These are phyloP conservation scores for Drosophila nasuta DNA, from an alignment of 1,140 invertebrate species.

Conservation along the genomic window DNA sequence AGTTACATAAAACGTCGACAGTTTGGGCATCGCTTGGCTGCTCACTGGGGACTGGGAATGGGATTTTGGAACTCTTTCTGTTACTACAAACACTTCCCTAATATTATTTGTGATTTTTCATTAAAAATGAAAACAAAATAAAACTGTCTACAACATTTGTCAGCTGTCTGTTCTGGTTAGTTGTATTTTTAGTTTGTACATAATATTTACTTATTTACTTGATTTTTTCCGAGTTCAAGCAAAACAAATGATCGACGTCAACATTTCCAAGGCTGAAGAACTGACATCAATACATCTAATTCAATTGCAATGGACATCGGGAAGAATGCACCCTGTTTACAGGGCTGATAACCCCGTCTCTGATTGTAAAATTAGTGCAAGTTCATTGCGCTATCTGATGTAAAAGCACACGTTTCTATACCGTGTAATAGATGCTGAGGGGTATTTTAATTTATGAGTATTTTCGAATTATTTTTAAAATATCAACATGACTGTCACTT, in stretches of 20 bases:
- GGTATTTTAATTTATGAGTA: slow-evolving; percentile 12
- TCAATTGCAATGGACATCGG: background rate
- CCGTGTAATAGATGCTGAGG: background rate
- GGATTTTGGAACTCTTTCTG: slow-evolving; percentile 10
- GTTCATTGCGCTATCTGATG: slow-evolving; percentile 56
- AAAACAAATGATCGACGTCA: slow-evolving; percentile 48
- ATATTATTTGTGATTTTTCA: slow-evolving; percentile 24
- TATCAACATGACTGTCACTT: background rate
- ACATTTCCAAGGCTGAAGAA: slow-evolving; percentile 37
- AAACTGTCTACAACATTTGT: slow-evolving; percentile 23
- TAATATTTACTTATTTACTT: slow-evolving; percentile 42
- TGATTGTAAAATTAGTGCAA: slow-evolving; percentile 27
- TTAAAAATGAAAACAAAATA: background rate
- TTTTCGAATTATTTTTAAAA: background rate
- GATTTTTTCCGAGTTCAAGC: slow-evolving; percentile 7
- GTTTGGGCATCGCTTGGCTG: slow-evolving; percentile 47
- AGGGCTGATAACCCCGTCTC: slow-evolving; percentile 46
- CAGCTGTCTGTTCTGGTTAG: slow-evolving; percentile 15
- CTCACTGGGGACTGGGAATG: slow-evolving; percentile 21
- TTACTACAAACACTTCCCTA: slow-evolving; percentile 38
- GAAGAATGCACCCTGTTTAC: slow-evolving; percentile 14
- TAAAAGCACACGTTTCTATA: slow-evolving; percentile 47
- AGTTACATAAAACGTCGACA: slow-evolving; percentile 62
- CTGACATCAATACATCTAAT: slow-evolving; percentile 10
- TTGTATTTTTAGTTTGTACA: slow-evolving; percentile 54